phyloP scores from a whole-genome alignment of 2,797 vertebrate species.

The Mycteria americana region DNA sequence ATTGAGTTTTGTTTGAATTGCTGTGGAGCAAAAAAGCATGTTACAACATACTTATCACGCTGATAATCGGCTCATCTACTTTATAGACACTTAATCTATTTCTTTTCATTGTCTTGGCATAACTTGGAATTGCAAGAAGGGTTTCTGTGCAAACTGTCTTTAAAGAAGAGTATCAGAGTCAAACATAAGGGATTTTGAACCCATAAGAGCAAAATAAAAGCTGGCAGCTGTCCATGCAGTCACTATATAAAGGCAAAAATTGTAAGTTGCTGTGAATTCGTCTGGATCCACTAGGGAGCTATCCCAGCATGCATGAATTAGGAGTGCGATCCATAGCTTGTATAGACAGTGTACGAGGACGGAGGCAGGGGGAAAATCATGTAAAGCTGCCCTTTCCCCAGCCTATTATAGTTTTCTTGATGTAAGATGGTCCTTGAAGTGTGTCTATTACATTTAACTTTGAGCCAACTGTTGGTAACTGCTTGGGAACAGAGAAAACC shows the following conservation, averaged over 20 bases:
- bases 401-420: not conserved
- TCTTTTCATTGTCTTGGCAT: not conserved
- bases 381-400: not conserved
- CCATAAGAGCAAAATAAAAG: not conserved
- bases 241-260: not conserved
- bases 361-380: accelerated
- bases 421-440: not conserved
- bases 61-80: slow-evolving; percentile 7
- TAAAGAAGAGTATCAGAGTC: not conserved
- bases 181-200: not conserved
- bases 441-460: not conserved
- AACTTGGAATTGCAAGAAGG: not conserved
- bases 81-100: not conserved
- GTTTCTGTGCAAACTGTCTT: not conserved
- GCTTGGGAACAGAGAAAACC: not conserved
- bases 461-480: not conserved
- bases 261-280: not conserved
- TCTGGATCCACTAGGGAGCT: not conserved
- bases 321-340: not conserved
- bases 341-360: not conserved
- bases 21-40: not conserved
- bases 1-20: not conserved
- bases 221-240: not conserved
- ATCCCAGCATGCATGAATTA: not conserved
- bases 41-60: not conserved